phyloP scores from a whole-genome alignment of 2,797 vertebrate genomes.

The Rousettus madagascariensis region DNA sequence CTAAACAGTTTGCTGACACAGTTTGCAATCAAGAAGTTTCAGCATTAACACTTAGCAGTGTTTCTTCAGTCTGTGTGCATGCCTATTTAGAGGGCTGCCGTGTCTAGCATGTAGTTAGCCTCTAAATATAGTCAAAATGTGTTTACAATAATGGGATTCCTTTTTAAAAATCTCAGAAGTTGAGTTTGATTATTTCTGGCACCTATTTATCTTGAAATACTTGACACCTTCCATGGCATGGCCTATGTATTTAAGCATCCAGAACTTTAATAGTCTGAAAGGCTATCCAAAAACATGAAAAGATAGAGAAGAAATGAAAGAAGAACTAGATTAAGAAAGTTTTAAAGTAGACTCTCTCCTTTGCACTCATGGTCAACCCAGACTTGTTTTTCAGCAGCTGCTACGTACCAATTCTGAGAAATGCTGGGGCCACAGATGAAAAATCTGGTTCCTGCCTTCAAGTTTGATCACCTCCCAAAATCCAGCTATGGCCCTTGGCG shows the following conservation, averaged over 20 bases:
- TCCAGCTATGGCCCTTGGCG: neutral
- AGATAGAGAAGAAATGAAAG: neutral
- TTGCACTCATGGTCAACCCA: neutral
- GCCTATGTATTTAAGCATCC: neutral
- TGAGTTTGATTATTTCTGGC: conserved; percentile 27
- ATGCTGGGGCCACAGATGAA: neutral
- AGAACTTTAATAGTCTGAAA: neutral
- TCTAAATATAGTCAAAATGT: neutral
- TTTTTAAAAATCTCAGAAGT: neutral
- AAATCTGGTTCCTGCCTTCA: neutral
- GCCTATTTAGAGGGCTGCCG: neutral
- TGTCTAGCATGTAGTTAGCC: neutral
- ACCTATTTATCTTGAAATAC: conserved; percentile 16
- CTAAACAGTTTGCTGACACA: neutral
- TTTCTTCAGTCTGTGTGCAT: neutral
- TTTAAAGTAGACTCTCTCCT: neutral
- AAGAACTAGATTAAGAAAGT: neutral
- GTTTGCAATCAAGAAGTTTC: neutral
- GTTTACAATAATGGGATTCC: conserved; percentile 29
- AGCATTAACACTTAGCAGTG: neutral
- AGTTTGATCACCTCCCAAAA: neutral
- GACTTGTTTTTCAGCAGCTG: neutral
- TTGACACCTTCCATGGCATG: neutral
- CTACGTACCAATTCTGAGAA: neutral
- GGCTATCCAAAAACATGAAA: neutral